Conservation (phyloP, 1,140 invertebrate genomes). For the Halotydeus destructor region DNA sequence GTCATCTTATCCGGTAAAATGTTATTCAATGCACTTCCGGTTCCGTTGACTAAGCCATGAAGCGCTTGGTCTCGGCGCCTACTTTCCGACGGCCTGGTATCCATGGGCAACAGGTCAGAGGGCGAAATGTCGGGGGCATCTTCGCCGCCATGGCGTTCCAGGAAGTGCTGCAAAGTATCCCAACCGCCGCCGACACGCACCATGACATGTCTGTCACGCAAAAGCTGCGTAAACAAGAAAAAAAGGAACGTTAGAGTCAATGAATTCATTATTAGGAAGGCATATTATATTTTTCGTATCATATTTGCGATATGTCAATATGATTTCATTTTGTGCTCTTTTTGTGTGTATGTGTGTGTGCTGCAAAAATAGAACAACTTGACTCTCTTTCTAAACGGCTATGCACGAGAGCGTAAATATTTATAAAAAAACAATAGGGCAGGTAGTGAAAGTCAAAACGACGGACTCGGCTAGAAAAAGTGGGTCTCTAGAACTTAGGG, state of each 20-base stretch:
- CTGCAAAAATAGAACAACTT: too few relatives aligned
- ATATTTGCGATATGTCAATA: too few relatives aligned
- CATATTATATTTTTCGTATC: not conserved
- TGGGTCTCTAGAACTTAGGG: too few relatives aligned
- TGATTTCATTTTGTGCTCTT: too few relatives aligned
- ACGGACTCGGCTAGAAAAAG: too few relatives aligned
- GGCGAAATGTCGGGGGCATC: conserved; percentile 9
- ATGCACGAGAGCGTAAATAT: too few relatives aligned
- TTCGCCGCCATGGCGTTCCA: conserved; percentile 12
- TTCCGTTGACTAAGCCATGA: not conserved
- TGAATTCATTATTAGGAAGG: not conserved
- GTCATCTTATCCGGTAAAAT: not conserved
- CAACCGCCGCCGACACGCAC: conserved; percentile 78
- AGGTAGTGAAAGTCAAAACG: too few relatives aligned
- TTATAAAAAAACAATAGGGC: too few relatives aligned
- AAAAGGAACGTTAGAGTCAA: too few relatives aligned
- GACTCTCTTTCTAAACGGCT: too few relatives aligned
- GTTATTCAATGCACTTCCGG: not conserved
- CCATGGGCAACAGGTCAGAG: conserved; percentile 13
- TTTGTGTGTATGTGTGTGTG: too few relatives aligned
- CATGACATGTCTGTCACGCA: conserved; percentile 74
- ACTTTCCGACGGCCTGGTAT: conserved; percentile 6
- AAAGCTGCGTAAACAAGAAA: conserved; percentile 34
- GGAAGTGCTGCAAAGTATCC: conserved; percentile 75
- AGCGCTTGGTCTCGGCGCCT: conserved; percentile 1